Base-by-base conservation (phyloP, 2,113 vertebrate species). In the Anarhynchus alexandrinus region DNA sequence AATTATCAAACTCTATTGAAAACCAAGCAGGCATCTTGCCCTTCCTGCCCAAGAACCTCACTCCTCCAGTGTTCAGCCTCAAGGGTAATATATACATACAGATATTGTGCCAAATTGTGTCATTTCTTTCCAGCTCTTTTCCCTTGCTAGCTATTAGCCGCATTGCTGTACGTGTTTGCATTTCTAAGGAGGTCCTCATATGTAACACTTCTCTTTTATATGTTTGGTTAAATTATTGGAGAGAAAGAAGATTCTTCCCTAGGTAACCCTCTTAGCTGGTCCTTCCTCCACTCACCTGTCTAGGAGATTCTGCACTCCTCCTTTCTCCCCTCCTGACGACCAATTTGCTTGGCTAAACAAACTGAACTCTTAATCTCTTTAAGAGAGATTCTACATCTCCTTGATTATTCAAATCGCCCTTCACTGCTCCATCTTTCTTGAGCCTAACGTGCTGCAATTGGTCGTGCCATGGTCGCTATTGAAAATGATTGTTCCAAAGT, bases 101-200 rank as follows among this genome's bases (percentile, higher is more conserved):
- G 69, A 51, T 62, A 62, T 2, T 23, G 30, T 81, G 84, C 77
- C 77, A 94, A 91, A 91, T 20, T 29, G 17, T 62, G 70, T 42
- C 16, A 11, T 69, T 91, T 88, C 61, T 66, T 12, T 34, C 32
- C 62, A 72, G 52, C 29, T 92, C 58, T 80, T 92, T 82, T 82
- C 86, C 71, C 45, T 57, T 40, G 43, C 34, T 72, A 57, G 40
- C 47, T 21, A 85, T 80, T 73, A n/a, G 51, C 72, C 42, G 42
- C 38, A 21, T 86, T 95, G 92, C 82, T 91, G 25, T 73, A 15
- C 0, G 5, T 84, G 72, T 86, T 92, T 94, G 86, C 45, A 67
- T 91, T 96, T 91, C 72, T 95, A 69, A 93, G 43, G 43, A 86
- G 54, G 30, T 82, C 17, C n/a, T 90, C 71, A 80, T 42, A 90